Evolutionary conservation across 2,888 invertebrate species (phyloP), one percentile per base, ranked within the genome.

Genomic region (Drosophila tanythrix): DNA sequence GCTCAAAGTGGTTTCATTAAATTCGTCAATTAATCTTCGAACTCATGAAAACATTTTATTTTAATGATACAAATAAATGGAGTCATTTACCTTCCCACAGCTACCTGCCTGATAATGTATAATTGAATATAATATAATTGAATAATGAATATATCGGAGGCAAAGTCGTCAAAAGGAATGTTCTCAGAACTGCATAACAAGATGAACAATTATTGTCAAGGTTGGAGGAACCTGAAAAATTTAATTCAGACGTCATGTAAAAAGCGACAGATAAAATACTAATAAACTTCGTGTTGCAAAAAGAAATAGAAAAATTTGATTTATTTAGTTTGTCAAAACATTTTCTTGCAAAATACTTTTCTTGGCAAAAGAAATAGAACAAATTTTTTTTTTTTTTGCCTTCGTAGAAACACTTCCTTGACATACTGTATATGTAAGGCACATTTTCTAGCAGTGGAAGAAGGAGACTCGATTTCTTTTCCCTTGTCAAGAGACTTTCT

Each of bases 141-240:
- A n/a, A n/a, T n/a, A n/a, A n/a, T 6, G 11, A 43, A n/a, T n/a
- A n/a, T 43, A 0, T 43, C 21, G n/a, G 11, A n/a, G 6, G 43
- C 11, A 43, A 43, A 7, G 13, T 46, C 13, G 3, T 21, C 43
- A 3, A 46, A 13, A 3, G 3, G 13, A 21, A 13, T 46, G 13
- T 7, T 46, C 13, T 46, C 21, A 13, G 33, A 33, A 7, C 3
- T 1, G 1, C 43, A 21, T 6, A 11, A 6, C 13, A 46, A 46
- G 21, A 13, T 21, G 7, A 21, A 7, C 21, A 46, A 21, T 3
- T 13, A 46, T 1, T 21, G 7, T 1, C 1, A 21, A 3, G 2
- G 0, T 21, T 43, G 7, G 1, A 13, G 1, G 13, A 3, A 7
- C 1, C 6, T 21, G 0, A 13, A 1, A 13, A 43, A 13, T 21